Evolutionary conservation across 2,888 invertebrate genomes (phyloP).

Genomic region (Mythimna vitellina): DNA sequence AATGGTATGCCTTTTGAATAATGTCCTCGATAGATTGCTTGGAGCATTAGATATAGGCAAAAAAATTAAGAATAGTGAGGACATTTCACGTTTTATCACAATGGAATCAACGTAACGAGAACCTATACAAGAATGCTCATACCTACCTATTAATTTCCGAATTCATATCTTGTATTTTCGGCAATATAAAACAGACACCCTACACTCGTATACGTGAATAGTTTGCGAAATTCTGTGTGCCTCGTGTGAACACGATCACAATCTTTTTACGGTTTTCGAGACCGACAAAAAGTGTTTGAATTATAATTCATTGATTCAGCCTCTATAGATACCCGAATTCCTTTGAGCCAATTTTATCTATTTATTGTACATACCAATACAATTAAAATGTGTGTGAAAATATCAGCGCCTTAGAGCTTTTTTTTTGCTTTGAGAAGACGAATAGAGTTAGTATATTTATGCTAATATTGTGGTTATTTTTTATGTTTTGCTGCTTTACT

Average conservation of each 20-base stretch:
- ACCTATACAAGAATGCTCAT: neutral
- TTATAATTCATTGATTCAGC: constrained; percentile 60
- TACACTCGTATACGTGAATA: constrained; percentile 79
- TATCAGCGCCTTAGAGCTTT: constrained; percentile 47
- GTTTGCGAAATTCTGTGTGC: constrained; percentile 79
- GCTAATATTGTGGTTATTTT: neutral
- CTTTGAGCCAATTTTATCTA: constrained; percentile 58
- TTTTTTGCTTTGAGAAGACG: neutral
- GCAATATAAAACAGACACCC: constrained; percentile 68
- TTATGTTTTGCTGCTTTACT: neutral
- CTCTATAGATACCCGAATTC: constrained; percentile 57
- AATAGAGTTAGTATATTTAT: constrained; percentile 6
- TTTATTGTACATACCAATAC: constrained; percentile 50
- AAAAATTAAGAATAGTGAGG: neutral
- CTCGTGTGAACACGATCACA: constrained; percentile 84
- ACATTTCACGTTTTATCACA: neutral
- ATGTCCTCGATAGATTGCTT: neutral
- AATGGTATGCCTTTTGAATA: too few relatives aligned
- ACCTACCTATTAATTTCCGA: neutral
- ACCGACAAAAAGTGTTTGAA: constrained; percentile 73
- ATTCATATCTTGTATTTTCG: constrained; percentile 33
- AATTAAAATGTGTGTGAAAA: constrained; percentile 55
- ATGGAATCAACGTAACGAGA: neutral
- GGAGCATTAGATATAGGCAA: neutral
- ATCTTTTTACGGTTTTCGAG: constrained; percentile 77